phyloP scores from a whole-genome alignment of 1,140 invertebrate species.

The Trissolcus basalis region DNA sequence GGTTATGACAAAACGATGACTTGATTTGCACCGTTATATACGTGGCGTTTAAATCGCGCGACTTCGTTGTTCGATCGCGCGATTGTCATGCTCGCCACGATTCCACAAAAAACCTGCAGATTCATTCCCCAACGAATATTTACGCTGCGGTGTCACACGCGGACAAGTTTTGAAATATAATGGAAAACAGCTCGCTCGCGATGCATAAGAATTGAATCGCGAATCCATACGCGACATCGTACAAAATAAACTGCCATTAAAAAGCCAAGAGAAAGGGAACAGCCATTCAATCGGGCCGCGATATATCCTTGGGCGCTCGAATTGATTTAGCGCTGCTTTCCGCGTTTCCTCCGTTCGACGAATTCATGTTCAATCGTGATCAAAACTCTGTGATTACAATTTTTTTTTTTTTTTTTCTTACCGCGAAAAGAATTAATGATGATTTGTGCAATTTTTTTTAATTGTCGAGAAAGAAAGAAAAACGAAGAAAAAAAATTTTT shows the following conservation, averaged over 20 bases:
- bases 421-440: too few relatives aligned
- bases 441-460: too few relatives aligned
- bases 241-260: conserved; percentile 24
- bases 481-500: too few relatives aligned
- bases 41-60: conserved; percentile 24
- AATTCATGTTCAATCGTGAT: not conserved
- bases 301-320: conserved; percentile 3
- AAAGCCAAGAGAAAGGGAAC: conserved; percentile 27
- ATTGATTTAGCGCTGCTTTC: conserved; percentile 1
- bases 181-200: conserved; percentile 25
- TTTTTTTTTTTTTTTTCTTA: too few relatives aligned
- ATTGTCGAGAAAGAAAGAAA: too few relatives aligned
- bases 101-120: conserved; percentile 37
- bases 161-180: conserved; percentile 53
- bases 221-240: conserved; percentile 8
- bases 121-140: conserved; percentile 47
- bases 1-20: not conserved
- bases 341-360: not conserved
- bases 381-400: conserved; percentile 1
- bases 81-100: conserved; percentile 50
- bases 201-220: conserved; percentile 34
- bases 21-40: conserved; percentile 27
- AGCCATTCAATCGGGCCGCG: conserved; percentile 12
- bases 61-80: conserved; percentile 21
- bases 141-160: conserved; percentile 17